These are phyloP conservation scores for Lepus americanus DNA, from an alignment of 2,113 vertebrate species.

Conservation along the genomic window DNA sequence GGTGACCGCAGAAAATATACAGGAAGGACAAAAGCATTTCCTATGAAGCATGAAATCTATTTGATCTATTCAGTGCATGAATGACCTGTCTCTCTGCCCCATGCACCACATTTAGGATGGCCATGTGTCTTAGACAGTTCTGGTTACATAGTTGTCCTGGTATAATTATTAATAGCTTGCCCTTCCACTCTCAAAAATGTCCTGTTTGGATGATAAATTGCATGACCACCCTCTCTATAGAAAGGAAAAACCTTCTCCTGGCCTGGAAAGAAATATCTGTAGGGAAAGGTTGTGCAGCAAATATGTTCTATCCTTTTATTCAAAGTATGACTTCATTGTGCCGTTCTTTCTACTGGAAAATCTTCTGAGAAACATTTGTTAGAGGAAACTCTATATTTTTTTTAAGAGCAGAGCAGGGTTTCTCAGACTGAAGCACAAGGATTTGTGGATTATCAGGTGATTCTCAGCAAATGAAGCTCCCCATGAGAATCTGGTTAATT, in stretches of 20 bases:
- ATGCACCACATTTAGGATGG: neutral
- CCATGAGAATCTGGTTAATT: neutral
- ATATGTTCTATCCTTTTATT: neutral
- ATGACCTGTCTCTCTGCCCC: neutral
- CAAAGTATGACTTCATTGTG: neutral
- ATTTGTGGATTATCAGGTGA: neutral
- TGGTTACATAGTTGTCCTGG: neutral
- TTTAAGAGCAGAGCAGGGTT: neutral
- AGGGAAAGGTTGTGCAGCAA: neutral
- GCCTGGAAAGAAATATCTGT: neutral
- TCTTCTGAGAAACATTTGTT: neutral
- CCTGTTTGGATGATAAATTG: slow-evolving; percentile 9
- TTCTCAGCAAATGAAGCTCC: neutral
- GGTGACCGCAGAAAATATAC: neutral
- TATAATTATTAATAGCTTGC: slow-evolving; percentile 32
- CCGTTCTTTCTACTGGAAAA: slow-evolving; percentile 14
- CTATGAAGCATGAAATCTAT: neutral
- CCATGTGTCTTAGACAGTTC: neutral
- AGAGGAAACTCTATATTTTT: neutral
- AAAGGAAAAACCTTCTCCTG: neutral
- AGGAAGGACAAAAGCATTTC: neutral
- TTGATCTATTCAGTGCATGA: neutral
- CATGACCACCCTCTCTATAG: neutral
- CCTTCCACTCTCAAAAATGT: slow-evolving; percentile 20
- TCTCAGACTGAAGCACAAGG: neutral